phyloP scores from a whole-genome alignment of 2,113 vertebrate genomes.

The Plecturocebus donacophilus region DNA sequence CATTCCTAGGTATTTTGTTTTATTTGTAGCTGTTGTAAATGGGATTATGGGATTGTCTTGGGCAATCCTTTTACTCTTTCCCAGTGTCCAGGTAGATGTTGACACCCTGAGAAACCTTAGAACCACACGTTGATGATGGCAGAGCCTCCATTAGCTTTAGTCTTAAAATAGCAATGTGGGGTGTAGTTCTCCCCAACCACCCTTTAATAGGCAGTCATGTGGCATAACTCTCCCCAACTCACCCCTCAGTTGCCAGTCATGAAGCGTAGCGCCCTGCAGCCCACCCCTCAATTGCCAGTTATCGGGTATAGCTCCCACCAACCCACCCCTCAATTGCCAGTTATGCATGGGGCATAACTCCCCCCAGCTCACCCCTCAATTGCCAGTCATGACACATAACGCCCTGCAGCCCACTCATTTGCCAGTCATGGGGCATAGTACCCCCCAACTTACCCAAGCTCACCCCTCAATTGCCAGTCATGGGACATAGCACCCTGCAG shows the following conservation, averaged over 20 bases:
- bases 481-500: no score
- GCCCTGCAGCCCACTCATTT: no score
- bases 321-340: background rate
- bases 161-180: background rate
- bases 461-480: no score
- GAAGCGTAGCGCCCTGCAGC: no score
- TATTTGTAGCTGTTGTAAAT: no score
- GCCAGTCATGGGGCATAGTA: no score
- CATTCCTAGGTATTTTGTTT: no score
- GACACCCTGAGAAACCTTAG: background rate
- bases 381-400: background rate
- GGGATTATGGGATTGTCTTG: no score
- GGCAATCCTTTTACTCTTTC: background rate
- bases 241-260: background rate
- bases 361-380: background rate
- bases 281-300: background rate
- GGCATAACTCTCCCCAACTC: no score
- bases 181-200: background rate
- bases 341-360: background rate
- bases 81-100: accelerated
- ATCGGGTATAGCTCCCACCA: background rate
- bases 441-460: no score
- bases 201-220: background rate
- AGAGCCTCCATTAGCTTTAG: background rate
- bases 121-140: accelerated